Evolutionary conservation across 2,888 invertebrate species (phyloP).

Genomic region (Parthenolecanium corni): DNA sequence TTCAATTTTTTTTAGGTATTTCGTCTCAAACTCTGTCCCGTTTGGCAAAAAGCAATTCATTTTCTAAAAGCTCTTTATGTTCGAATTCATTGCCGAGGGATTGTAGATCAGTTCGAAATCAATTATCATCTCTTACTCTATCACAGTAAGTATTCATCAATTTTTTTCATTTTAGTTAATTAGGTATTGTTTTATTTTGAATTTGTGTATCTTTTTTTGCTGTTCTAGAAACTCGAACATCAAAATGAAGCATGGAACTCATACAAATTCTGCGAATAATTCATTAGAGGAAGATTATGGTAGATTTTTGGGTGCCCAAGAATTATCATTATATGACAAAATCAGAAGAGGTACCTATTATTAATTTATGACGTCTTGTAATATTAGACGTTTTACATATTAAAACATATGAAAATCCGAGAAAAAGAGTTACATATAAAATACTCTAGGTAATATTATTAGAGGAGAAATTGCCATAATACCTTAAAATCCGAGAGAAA

Average conservation of each 20-base stretch:
- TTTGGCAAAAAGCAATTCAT: slow-evolving; percentile 28
- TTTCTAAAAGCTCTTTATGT: slow-evolving; percentile 36
- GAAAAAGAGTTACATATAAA: no score
- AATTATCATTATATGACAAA: slow-evolving; percentile 46
- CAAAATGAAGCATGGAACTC: slow-evolving; percentile 5
- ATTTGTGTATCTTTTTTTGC: background rate
- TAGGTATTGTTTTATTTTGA: slow-evolving; percentile 38
- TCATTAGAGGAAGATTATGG: slow-evolving; percentile 63
- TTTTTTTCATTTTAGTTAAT: slow-evolving; percentile 33
- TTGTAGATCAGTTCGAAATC: slow-evolving; percentile 38
- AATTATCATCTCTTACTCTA: slow-evolving; percentile 33
- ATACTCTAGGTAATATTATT: no score
- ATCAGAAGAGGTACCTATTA: slow-evolving; percentile 5
- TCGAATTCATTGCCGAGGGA: slow-evolving; percentile 42
- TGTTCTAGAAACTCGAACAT: background rate
- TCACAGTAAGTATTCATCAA: slow-evolving; percentile 7
- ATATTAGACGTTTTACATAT: background rate
- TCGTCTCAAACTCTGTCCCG: slow-evolving; percentile 30
- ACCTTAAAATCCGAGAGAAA: no score
- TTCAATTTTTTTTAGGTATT: slow-evolving; percentile 21
- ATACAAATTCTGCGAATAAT: slow-evolving; percentile 2
- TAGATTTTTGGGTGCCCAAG: slow-evolving; percentile 64
- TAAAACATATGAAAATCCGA: no score
- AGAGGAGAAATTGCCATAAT: no score
- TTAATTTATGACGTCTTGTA: background rate